These are phyloP conservation scores for Lysandra bellargus DNA, from an alignment of 2,888 invertebrate genomes.

Conservation along the genomic window DNA sequence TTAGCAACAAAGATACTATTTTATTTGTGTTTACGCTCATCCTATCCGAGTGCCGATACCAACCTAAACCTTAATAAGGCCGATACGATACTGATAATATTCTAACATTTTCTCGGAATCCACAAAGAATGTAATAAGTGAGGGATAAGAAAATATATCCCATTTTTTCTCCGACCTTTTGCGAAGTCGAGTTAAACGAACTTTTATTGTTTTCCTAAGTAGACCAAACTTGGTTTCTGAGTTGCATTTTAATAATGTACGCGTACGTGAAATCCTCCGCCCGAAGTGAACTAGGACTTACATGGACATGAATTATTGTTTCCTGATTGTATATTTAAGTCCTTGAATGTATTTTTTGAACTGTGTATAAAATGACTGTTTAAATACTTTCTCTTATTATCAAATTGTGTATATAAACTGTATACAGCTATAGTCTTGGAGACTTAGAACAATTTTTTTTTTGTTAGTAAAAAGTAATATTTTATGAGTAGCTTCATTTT, in stretches of 20 bases:
- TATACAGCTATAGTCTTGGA: too few relatives aligned
- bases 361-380: too few relatives aligned
- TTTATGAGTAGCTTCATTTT: too few relatives aligned
- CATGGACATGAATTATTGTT: background rate
- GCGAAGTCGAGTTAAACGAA: slow-evolving; percentile 13
- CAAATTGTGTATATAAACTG: too few relatives aligned
- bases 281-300: background rate
- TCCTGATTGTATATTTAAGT: background rate
- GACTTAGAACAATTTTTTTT: too few relatives aligned
- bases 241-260: slow-evolving; percentile 12
- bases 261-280: background rate
- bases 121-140: slow-evolving; percentile 23
- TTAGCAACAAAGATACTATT: background rate
- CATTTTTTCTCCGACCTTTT: slow-evolving; percentile 13
- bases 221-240: slow-evolving; percentile 5
- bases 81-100: slow-evolving; percentile 3
- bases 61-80: background rate
- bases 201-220: slow-evolving; percentile 13
- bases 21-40: background rate
- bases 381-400: too few relatives aligned
- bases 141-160: slow-evolving; percentile 17
- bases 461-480: too few relatives aligned
- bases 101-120: slow-evolving; percentile 3
- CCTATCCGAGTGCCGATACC: background rate
- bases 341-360: too few relatives aligned